Evolutionary conservation across 2,888 invertebrate genomes (phyloP).

Genomic region (Polietes domitor): DNA sequence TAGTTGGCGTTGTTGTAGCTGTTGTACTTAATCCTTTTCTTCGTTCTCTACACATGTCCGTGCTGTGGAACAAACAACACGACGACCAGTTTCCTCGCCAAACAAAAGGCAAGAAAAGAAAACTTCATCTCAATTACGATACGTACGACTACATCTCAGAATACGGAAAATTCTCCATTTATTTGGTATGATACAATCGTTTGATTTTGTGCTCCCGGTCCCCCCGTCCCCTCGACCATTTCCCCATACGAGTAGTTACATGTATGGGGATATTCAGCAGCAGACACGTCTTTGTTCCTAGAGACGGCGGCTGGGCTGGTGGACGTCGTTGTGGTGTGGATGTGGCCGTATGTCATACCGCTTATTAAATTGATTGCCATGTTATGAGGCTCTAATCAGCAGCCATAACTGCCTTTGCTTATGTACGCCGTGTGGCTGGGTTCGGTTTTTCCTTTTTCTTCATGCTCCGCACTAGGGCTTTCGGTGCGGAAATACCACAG

Average conservation of each 20-base stretch:
- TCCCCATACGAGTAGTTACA: neutral
- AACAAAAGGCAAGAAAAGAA: neutral
- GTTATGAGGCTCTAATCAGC: constrained; percentile 74
- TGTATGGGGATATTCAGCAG: constrained; percentile 5
- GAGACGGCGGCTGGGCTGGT: neutral
- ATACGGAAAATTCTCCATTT: constrained; percentile 24
- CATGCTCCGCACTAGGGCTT: too few relatives aligned
- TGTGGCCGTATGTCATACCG: constrained; percentile 64
- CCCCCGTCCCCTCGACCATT: neutral
- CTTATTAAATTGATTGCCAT: constrained; percentile 75
- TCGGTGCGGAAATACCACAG: too few relatives aligned
- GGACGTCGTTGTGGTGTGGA: constrained; percentile 27
- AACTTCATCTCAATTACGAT: constrained; percentile 38
- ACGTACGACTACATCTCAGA: neutral
- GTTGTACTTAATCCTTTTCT: constrained; percentile 23
- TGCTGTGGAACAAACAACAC: constrained; percentile 33
- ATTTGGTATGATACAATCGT: constrained; percentile 37
- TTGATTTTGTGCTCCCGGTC: neutral
- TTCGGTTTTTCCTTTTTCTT: neutral
- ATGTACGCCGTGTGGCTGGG: neutral
- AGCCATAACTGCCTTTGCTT: constrained; percentile 42
- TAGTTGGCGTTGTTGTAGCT: neutral
- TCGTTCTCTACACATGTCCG: constrained; percentile 12
- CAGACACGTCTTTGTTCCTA: neutral
- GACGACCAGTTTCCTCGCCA: neutral